Evolutionary conservation across 2,113 vertebrate genomes (phyloP).

Genomic region (Dascyllus trimaculatus): DNA sequence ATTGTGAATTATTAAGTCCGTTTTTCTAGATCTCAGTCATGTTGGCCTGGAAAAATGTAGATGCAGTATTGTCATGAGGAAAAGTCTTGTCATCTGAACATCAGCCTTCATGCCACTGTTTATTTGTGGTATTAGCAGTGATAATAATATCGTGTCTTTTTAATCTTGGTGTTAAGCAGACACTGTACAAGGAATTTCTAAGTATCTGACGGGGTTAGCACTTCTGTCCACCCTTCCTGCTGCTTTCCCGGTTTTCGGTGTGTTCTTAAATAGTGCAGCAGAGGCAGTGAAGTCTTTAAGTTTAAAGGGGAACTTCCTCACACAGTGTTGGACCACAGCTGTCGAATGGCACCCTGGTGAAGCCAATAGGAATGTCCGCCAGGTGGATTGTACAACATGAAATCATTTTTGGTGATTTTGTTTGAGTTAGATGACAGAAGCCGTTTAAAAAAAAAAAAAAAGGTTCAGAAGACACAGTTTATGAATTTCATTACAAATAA

Average conservation of each 20-base stretch:
- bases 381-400: slow-evolving; percentile 79
- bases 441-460: slow-evolving; percentile 49
- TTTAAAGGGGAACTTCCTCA: slow-evolving; percentile 66
- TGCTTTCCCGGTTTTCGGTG: slow-evolving; percentile 10
- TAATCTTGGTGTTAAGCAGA: slow-evolving; percentile 22
- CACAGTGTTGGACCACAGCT: slow-evolving; percentile 59
- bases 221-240: slow-evolving; percentile 10
- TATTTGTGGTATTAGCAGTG: slow-evolving; percentile 11
- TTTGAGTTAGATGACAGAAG: slow-evolving; percentile 73
- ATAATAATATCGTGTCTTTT: slow-evolving; percentile 32
- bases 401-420: slow-evolving; percentile 80
- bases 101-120: slow-evolving; percentile 23
- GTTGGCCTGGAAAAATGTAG: slow-evolving; percentile 20
- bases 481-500: slow-evolving; percentile 80
- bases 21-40: slow-evolving; percentile 9
- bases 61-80: slow-evolving; percentile 34
- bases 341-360: slow-evolving; percentile 65
- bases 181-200: slow-evolving; percentile 10
- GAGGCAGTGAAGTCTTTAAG: neutral
- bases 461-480: slow-evolving; percentile 76
- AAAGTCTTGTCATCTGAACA: slow-evolving; percentile 12
- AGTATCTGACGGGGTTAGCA: neutral
- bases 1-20: neutral
- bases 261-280: slow-evolving; percentile 14
- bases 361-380: slow-evolving; percentile 76